phyloP scores from a whole-genome alignment of 2,888 invertebrate genomes.

The Laspeyria flexula region DNA sequence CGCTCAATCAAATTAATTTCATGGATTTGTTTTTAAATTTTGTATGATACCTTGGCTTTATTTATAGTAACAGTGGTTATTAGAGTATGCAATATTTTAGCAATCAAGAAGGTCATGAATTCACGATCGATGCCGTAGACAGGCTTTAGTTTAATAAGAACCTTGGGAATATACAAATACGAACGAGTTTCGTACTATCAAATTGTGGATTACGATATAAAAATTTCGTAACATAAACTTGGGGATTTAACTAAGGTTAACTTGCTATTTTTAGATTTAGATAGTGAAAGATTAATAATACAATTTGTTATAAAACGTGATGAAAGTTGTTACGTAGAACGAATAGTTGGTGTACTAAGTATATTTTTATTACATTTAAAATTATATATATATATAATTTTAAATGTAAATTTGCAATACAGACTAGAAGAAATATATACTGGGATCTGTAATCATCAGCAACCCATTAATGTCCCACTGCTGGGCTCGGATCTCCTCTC shows the following conservation, averaged over 20 bases:
- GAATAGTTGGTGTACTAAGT: too few species aligned
- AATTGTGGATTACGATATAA: slow-evolving; percentile 13
- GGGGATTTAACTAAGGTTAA: too few species aligned
- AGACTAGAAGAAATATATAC: too few species aligned
- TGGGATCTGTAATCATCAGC: too few species aligned
- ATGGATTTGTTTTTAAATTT: not conserved
- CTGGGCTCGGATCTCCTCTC: too few species aligned
- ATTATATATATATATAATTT: too few species aligned
- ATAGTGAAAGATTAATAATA: not conserved
- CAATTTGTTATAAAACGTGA: too few species aligned
- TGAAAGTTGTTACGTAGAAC: too few species aligned
- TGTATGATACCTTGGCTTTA: not conserved
- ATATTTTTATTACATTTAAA: too few species aligned
- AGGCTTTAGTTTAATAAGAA: slow-evolving; percentile 4
- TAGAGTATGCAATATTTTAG: slow-evolving; percentile 36
- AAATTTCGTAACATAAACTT: slow-evolving; percentile 15
- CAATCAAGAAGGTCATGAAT: slow-evolving; percentile 29
- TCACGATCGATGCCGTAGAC: not conserved
- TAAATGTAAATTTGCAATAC: too few species aligned
- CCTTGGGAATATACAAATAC: slow-evolving; percentile 33
- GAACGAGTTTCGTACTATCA: slow-evolving; percentile 18
- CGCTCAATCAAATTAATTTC: too few species aligned
- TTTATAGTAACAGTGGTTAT: slow-evolving; percentile 20
- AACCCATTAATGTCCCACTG: too few species aligned
- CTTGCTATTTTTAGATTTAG: not conserved